Base-by-base conservation (phyloP, 2,888 invertebrate genomes). In the Blastobasis lacticolella region DNA sequence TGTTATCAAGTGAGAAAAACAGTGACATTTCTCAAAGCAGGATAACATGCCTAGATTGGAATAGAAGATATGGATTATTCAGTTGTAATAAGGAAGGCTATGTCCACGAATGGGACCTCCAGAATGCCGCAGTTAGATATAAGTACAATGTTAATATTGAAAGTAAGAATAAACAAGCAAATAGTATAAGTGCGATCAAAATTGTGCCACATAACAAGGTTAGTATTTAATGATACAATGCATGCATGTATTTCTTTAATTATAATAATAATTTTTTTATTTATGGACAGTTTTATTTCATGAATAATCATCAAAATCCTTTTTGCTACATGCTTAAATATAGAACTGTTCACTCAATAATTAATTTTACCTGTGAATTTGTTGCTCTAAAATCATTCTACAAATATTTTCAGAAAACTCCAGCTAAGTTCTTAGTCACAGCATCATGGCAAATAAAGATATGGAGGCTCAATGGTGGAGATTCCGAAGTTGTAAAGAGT, bases 131-230 rank as follows among this genome's bases (percentile, higher is more conserved):
- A 50, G 68, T 90, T 64, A 86, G 76, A 69, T 80, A 83, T 89
- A 90, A 82, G 73, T 83, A 82, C 66, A 83, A 81, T 70, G 60
- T 87, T 55, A 74, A 71, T 55, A 89, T 70, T 91, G 92, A 86
- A 91, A 94, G 91, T 92, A 93, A 86, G 89, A 91, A 51, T 91
- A 91, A 69, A 88, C 78, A 79, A 59, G 73, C 72, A 49, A 79
- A 84, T 57, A 81, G 90, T 69, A 78, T 93, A 46, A 90, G 90
- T 56, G 84, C 92, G 7, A 90, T 92, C 58, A 88, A 91, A 72
- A 88, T 91, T 56, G 79, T 92, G 54, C 90, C 90, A 38, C 89
- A 89, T 46, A 81, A 71, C 57, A 72, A 82, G 78, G 88, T 88
- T 50, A 81, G 80, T 68, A 0, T 23, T n/a, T 23, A 23, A 23